phyloP scores from a whole-genome alignment of 2,797 vertebrate species.

The Enteromius trimaculatus region DNA sequence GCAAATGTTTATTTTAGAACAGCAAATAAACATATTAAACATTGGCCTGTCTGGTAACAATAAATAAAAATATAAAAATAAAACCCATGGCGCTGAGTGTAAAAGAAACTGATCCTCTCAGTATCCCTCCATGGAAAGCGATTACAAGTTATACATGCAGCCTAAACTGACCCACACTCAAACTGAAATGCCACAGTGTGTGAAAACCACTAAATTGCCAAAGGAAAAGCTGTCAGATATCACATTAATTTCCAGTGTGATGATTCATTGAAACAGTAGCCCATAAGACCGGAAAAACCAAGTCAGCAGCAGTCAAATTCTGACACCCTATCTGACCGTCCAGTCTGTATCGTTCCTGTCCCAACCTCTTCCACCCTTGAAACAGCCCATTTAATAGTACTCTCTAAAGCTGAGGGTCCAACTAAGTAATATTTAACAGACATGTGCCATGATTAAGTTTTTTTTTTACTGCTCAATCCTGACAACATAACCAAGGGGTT shows the following conservation, averaged over 20 bases:
- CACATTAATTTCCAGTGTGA: constrained; percentile 6
- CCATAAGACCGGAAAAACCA: constrained; percentile 1
- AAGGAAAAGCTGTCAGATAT: background rate
- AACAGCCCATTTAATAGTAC: background rate
- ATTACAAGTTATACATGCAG: background rate
- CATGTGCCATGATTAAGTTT: background rate
- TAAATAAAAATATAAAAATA: background rate
- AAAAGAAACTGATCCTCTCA: background rate
- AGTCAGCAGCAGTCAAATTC: constrained; percentile 23
- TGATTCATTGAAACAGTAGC: constrained; percentile 31
- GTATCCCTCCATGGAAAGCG: background rate
- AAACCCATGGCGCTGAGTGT: background rate
- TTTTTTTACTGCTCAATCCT: background rate
- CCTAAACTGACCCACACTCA: background rate
- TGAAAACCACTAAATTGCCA: background rate
- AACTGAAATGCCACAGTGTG: background rate
- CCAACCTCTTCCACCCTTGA: background rate
- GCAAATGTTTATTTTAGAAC: background rate
- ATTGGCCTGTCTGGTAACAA: background rate
- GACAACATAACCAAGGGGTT: background rate
- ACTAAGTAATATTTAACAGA: background rate
- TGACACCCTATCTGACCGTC: constrained; percentile 17
- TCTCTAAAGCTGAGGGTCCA: background rate
- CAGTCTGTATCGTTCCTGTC: constrained; percentile 7
- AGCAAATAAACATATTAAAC: background rate